Percentiles rank a stretch among this genome's conserved stretches.
Conservation (phyloP, 2,113 vertebrate species). For the Melanerpes aurifrons region DNA sequence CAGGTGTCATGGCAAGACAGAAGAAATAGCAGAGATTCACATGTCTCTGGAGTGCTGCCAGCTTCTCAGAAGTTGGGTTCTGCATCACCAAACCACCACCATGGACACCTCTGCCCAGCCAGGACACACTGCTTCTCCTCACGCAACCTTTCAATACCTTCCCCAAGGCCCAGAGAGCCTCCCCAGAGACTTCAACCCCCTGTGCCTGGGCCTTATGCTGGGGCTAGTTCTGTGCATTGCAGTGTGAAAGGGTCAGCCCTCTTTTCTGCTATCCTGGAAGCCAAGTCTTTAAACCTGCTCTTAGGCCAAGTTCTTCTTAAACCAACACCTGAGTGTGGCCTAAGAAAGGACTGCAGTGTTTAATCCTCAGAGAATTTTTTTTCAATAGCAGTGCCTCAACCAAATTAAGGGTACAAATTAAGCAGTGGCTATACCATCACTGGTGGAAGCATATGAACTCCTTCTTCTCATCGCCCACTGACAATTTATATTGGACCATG, state of each 20-base stretch:
- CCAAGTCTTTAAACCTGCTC: background rate
- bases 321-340: background rate
- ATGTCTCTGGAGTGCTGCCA: background rate
- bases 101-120: background rate
- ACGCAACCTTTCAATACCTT: background rate
- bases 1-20: constrained; percentile 60
- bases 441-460: background rate
- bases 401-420: background rate
- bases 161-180: background rate
- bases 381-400: constrained; percentile 33
- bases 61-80: background rate
- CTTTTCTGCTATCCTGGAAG: background rate
- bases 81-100: background rate
- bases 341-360: background rate
- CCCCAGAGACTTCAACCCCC: background rate
- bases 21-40: constrained; percentile 11
- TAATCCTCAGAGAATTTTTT: background rate
- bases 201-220: background rate
- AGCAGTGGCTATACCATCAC: background rate
- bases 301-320: background rate
- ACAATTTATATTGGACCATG: background rate
- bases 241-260: background rate
- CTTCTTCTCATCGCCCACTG: background rate
- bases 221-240: accelerated
- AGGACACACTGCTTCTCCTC: background rate